These are phyloP conservation scores for Todiramphus chloris DNA, from an alignment of 2,113 vertebrate species.

Conservation along the genomic window DNA sequence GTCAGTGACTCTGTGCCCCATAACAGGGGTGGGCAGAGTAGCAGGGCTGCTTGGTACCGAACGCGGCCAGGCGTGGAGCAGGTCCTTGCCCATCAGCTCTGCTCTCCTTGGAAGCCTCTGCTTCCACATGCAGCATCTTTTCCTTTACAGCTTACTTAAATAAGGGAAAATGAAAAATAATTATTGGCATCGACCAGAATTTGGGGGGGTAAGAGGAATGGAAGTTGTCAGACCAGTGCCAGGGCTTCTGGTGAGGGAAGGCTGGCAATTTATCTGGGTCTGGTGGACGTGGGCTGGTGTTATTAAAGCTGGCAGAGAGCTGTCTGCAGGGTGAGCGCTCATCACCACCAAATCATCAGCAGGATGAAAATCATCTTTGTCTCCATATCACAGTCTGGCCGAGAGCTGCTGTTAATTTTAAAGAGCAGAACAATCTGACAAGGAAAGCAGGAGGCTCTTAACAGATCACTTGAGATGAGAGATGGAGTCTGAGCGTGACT, in stretches of 20 bases:
- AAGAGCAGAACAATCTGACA: not conserved
- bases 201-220: not conserved
- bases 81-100: not conserved
- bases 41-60: too few relatives aligned
- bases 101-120: not conserved
- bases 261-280: not conserved
- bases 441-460: not conserved
- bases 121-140: not conserved
- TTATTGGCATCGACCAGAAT: too few relatives aligned
- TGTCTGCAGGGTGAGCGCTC: not conserved
- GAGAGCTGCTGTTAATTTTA: not conserved
- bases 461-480: not conserved
- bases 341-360: not conserved
- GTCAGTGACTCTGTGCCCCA: not conserved
- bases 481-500: not conserved
- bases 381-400: not conserved
- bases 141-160: not conserved
- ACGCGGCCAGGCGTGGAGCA: not conserved
- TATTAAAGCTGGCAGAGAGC: not conserved
- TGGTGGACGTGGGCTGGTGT: not conserved
- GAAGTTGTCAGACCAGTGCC: not conserved
- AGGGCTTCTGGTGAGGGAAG: not conserved
- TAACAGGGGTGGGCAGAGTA: accelerated
- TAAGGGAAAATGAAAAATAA: not conserved
- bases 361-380: not conserved